Evolutionary conservation across 2,888 invertebrate species (phyloP).

Genomic region (Limnephilus auricula): DNA sequence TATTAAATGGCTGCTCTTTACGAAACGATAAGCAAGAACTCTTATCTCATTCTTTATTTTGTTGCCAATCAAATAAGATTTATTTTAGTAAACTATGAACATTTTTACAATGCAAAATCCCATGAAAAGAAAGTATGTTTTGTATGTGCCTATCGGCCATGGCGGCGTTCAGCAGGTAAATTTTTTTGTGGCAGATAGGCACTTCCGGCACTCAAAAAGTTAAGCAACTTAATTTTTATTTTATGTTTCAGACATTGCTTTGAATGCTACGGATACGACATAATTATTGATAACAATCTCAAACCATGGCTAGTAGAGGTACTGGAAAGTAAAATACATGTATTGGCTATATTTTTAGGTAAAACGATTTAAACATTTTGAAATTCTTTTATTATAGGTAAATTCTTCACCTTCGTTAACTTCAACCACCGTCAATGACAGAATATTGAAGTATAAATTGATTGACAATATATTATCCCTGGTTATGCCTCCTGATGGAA

Average conservation of each 20-base stretch:
- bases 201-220: too few species aligned
- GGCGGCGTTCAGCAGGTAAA: too few species aligned
- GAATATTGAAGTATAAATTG: slow-evolving; percentile 94
- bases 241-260: slow-evolving; percentile 84
- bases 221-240: slow-evolving; percentile 13
- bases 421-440: slow-evolving; percentile 95
- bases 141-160: too few species aligned
- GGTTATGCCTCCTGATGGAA: slow-evolving; percentile 91
- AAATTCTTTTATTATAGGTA: slow-evolving; percentile 72
- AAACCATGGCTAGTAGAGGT: slow-evolving; percentile 96
- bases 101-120: too few species aligned
- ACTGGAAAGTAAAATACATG: slow-evolving; percentile 51
- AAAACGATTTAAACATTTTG: background rate
- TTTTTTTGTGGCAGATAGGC: too few species aligned
- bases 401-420: slow-evolving; percentile 97
- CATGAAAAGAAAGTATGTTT: too few species aligned
- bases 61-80: too few species aligned
- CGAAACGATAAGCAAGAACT: too few species aligned
- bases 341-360: background rate
- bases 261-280: slow-evolving; percentile 97
- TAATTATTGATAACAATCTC: slow-evolving; percentile 94
- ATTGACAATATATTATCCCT: slow-evolving; percentile 95
- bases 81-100: too few species aligned
- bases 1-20: too few species aligned
- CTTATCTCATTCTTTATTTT: too few species aligned